A percentile compares a stretch with the other conserved stretches of the same genome.
phyloP scores from a whole-genome alignment of 2,113 vertebrate species.

The Mirounga angustirostris region DNA sequence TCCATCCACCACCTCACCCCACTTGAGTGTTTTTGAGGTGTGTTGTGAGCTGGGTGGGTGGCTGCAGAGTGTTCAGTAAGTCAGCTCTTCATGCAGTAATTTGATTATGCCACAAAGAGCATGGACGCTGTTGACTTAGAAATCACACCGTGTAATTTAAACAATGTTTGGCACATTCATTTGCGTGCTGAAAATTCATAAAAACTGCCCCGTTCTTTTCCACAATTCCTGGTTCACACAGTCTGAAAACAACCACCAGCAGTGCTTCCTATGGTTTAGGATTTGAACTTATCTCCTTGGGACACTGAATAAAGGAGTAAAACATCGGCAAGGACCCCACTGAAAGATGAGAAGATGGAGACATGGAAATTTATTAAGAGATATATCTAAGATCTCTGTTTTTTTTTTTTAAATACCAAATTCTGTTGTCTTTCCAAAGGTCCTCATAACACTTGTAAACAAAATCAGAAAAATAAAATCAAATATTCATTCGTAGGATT shows the following conservation, averaged over 20 bases:
- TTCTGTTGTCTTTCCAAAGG: background rate
- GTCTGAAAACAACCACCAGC: background rate
- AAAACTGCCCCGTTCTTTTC: background rate
- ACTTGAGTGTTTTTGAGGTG: background rate
- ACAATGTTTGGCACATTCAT: background rate
- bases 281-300: background rate
- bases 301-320: background rate
- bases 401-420: constrained; percentile 2
- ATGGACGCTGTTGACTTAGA: background rate
- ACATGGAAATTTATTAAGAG: background rate
- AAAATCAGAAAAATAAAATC: background rate
- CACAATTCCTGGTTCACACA: background rate
- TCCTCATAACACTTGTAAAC: background rate
- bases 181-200: background rate
- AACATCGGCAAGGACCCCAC: background rate
- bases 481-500: background rate
- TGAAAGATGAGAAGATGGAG: background rate
- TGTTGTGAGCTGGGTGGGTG: background rate
- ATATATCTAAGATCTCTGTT: background rate
- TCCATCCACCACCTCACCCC: background rate
- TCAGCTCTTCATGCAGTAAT: constrained; percentile 48
- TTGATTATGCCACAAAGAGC: background rate
- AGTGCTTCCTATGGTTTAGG: background rate
- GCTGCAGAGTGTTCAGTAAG: background rate
- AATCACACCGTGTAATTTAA: background rate